Percentiles rank a stretch among this genome's conserved stretches.
Evolutionary conservation across 2,797 vertebrate genomes (phyloP).

Genomic region (Rhincodon typus): DNA sequence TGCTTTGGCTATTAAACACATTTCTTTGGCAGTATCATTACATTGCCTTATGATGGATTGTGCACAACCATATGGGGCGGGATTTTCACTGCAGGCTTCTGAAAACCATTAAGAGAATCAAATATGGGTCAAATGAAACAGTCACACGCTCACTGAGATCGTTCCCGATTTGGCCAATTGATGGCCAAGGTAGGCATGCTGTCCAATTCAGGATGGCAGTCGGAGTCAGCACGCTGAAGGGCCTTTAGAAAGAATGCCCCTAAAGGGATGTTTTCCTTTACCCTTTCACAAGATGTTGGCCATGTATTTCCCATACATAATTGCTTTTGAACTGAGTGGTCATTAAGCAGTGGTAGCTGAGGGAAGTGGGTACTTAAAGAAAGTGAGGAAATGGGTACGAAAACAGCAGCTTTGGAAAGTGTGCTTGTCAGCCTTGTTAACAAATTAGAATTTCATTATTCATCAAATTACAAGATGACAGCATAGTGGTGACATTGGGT

Average conservation of each 20-base stretch:
- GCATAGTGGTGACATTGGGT: too few species aligned
- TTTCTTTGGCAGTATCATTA: neutral
- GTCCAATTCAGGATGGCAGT: neutral
- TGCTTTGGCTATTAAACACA: neutral
- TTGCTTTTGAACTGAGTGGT: too few species aligned
- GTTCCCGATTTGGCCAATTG: neutral
- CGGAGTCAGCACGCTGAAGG: neutral
- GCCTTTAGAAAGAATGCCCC: neutral
- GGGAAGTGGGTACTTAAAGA: too few species aligned
- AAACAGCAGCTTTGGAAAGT: neutral
- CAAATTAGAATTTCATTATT: neutral
- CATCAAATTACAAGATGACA: neutral
- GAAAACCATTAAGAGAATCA: neutral
- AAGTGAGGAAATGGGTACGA: too few species aligned
- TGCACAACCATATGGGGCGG: neutral
- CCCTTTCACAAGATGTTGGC: too few species aligned
- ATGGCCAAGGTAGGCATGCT: neutral
- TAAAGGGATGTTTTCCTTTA: too few species aligned
- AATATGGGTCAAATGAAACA: neutral
- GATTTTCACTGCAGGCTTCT: neutral
- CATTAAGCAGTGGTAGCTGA: too few species aligned
- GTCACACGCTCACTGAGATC: neutral
- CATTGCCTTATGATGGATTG: neutral
- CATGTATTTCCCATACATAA: too few species aligned
- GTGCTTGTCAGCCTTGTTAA: neutral